Percentiles rank a stretch among this genome's conserved stretches.
phyloP scores from a whole-genome alignment of 2,113 vertebrate species.

The Cromileptes altivelis region DNA sequence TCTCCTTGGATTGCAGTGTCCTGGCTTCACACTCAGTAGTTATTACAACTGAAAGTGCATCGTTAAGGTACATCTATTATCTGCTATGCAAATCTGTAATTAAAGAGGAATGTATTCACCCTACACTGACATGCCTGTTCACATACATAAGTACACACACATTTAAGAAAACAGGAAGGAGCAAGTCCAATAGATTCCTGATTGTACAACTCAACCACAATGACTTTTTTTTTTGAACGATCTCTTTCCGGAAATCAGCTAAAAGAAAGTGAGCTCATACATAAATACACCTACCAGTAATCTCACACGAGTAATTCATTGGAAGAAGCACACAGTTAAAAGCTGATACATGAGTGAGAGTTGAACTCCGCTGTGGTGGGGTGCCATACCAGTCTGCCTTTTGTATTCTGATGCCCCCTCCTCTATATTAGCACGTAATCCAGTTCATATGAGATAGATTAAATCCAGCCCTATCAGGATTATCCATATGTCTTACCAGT shows the following conservation, averaged over 20 bases:
- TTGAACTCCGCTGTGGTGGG: background rate
- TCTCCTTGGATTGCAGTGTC: background rate
- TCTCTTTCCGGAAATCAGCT: background rate
- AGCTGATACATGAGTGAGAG: background rate
- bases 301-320: background rate
- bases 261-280: background rate
- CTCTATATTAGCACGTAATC: background rate
- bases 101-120: background rate
- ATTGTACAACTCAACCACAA: background rate
- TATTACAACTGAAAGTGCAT: background rate
- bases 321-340: background rate
- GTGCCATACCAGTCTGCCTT: fast-evolving
- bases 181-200: background rate
- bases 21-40: background rate
- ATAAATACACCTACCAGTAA: background rate
- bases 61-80: background rate
- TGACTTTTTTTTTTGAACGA: too few relatives aligned
- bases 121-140: background rate
- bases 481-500: constrained; percentile 18
- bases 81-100: background rate
- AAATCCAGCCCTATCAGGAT: fast-evolving
- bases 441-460: background rate
- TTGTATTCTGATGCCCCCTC: fast-evolving
- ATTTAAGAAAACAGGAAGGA: background rate
- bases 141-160: background rate